Evolutionary conservation across 2,797 vertebrate genomes (phyloP), one percentile per base, ranked within the genome.

Genomic region (Gymnodraco acuticeps): DNA sequence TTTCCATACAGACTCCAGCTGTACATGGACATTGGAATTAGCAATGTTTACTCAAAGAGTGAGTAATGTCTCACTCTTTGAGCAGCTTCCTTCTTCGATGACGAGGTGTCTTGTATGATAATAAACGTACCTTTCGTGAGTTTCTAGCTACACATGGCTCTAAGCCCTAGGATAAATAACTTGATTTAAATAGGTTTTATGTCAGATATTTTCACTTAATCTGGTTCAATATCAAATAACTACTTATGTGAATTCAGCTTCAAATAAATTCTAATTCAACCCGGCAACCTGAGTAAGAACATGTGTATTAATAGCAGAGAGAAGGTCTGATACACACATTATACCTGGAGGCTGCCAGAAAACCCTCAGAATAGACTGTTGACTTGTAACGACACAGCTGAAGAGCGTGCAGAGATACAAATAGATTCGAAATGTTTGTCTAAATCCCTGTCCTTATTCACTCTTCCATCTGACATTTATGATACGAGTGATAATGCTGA

Each of bases 261-360:
- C 8, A 38, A 2, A 38, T 27, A 1, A 5, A 27, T 27, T 54
- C 41, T 46, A 46, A 3, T 14, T n/a, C 14, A 52, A 52, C 38
- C 31, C 8, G 10, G 3, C 38, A 33, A 7, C 4, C n/a, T 19
- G 19, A 62, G 9, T 4, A 10, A 8, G 15, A 64, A 15, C 47
- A n/a, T 47, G 7, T 27, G 62, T 65, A 54, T 73, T 56, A 60
- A 48, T 59, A 59, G 59, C 20, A 46, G 53, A 60, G 50, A 59
- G 66, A 54, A 42, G 33, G 16, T n/a, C 31, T 15, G 20, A 1
- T 2, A 2, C 43, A 47, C 46, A 45, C 10, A 38, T 8, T 12
- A 66, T 68, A 75, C 71, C 76, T 54, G 76, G 42, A 71, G 55
- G 41, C 73, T 46, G 38, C 65, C 9, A 53, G 46, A 69, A 55